A percentile compares a stretch with the other conserved stretches of the same genome.
Conservation (phyloP, 2,888 invertebrate species). For the Epirrhoe alternata region DNA sequence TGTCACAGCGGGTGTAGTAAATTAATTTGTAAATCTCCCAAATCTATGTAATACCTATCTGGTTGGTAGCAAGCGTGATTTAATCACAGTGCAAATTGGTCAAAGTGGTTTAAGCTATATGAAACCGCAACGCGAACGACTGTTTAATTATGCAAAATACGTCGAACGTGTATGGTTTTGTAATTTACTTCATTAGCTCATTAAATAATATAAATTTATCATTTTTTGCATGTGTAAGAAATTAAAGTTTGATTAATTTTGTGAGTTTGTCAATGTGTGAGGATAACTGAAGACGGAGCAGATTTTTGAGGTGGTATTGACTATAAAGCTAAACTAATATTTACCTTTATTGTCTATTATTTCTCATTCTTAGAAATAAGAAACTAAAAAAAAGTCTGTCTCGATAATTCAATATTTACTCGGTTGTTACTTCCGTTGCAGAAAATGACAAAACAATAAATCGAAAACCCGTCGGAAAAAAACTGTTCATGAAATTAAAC, state of each 20-base stretch:
- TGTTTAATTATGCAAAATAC: constrained; percentile 58
- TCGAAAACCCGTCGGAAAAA: constrained; percentile 9
- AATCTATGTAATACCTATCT: constrained; percentile 29
- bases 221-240: too few species aligned
- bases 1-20: neutral
- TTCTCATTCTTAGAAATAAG: neutral
- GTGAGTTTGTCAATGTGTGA: too few species aligned
- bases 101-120: constrained; percentile 50
- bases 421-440: too few species aligned
- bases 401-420: too few species aligned
- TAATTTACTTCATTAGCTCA: constrained; percentile 20
- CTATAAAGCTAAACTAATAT: too few species aligned
- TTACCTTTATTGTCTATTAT: neutral
- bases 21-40: constrained; percentile 2
- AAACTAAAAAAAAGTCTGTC: too few species aligned
- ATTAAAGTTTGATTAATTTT: too few species aligned
- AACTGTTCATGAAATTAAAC: constrained; percentile 22
- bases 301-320: too few species aligned
- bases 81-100: constrained; percentile 69
- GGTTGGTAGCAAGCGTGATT: constrained; percentile 56
- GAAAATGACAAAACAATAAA: neutral
- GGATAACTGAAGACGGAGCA: too few species aligned
- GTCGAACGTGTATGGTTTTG: constrained; percentile 35
- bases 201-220: too few species aligned
- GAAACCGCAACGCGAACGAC: constrained; percentile 47